Percentiles rank a stretch among this genome's conserved stretches.
These are phyloP conservation scores for Porites divaricata DNA, from an alignment of 92 coral and sea anemone genomes.

Conservation along the genomic window DNA sequence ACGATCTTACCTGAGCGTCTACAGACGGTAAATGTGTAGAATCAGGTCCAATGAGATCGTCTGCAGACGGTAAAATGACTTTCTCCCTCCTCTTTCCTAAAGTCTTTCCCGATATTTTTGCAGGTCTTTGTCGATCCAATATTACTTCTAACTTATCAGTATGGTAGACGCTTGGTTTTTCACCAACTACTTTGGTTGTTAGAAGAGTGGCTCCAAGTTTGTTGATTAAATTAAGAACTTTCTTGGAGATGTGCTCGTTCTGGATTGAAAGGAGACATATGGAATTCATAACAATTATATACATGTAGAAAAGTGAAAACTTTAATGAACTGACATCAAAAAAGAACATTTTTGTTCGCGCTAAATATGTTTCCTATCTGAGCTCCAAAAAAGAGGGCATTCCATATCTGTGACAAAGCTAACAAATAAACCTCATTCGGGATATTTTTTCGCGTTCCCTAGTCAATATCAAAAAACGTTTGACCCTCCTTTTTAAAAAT, in stretches of 20 bases:
- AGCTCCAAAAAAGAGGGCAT: too few species aligned
- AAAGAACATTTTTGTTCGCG: too few species aligned
- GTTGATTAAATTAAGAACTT: constrained; percentile 61
- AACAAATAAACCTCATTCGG: too few species aligned
- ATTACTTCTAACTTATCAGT: constrained; percentile 47
- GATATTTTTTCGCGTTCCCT: too few species aligned
- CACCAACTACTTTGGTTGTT: constrained; percentile 71
- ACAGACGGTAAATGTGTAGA: constrained; percentile 40
- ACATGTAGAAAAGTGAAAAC: too few species aligned
- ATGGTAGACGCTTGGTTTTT: constrained; percentile 67
- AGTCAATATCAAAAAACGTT: too few species aligned
- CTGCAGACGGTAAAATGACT: constrained; percentile 73
- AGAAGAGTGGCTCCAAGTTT: constrained; percentile 58
- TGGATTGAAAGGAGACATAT: constrained; percentile 11
- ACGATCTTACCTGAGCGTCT: constrained; percentile 72
- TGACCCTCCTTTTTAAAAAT: too few species aligned
- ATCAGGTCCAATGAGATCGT: constrained; percentile 42
- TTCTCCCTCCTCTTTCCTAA: constrained; percentile 64
- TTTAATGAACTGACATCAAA: too few species aligned
- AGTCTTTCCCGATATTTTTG: constrained; percentile 65
- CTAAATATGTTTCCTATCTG: too few species aligned
- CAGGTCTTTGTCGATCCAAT: constrained; percentile 77
- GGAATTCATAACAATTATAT: neutral
- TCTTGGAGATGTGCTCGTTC: constrained; percentile 57
- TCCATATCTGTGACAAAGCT: too few species aligned